A percentile compares a stretch with the other conserved stretches of the same genome.
phyloP scores from a whole-genome alignment of 2,888 invertebrate genomes.

The Trissonchulus latispiculum region DNA sequence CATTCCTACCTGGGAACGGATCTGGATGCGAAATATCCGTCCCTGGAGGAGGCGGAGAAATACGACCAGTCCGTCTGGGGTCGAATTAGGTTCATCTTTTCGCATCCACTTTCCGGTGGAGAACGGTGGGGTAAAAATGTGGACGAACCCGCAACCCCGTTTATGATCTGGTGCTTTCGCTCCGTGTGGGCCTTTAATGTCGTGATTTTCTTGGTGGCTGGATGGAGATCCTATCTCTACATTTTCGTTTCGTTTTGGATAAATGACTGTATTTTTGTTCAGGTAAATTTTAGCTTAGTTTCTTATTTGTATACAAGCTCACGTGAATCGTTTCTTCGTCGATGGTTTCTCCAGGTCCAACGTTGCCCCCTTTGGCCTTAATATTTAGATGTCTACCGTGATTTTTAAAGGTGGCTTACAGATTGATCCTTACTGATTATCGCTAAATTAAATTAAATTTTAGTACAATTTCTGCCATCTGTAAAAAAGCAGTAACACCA shows the following conservation, averaged over 20 bases:
- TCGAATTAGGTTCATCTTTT: constrained; percentile 15
- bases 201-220: background rate
- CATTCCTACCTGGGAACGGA: constrained; percentile 19
- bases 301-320: no score
- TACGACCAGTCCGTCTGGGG: constrained; percentile 15
- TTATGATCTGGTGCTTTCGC: constrained; percentile 10
- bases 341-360: no score
- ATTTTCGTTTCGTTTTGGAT: constrained; percentile 19
- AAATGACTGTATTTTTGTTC: constrained; percentile 21
- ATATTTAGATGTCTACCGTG: no score
- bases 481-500: no score
- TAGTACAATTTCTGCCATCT: background rate
- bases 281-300: no score
- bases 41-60: constrained; percentile 6
- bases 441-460: no score
- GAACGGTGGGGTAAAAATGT: constrained; percentile 13
- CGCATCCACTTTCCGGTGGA: constrained; percentile 13
- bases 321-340: no score
- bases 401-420: no score
- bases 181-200: constrained; percentile 7
- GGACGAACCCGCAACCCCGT: background rate
- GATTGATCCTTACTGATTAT: no score
- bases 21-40: constrained; percentile 20
- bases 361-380: no score
- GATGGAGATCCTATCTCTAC: constrained; percentile 17